Evolutionary conservation across 2,888 invertebrate genomes (phyloP).

Genomic region (Lapara coniferarum): DNA sequence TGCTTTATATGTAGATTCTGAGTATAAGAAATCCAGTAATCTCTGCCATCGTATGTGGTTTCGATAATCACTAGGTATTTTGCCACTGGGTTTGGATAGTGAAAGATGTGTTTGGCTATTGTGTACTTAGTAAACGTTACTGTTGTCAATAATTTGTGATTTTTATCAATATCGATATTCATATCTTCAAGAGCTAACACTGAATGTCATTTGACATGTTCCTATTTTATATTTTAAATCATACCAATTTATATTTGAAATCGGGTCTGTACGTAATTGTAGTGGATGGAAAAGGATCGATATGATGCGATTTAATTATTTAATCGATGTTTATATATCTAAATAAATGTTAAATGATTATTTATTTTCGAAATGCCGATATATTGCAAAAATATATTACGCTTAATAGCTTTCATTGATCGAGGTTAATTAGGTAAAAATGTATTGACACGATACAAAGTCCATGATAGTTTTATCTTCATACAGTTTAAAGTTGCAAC

Average conservation of each 20-base stretch:
- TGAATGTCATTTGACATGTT: slow-evolving; percentile 11
- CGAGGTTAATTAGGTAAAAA: slow-evolving; percentile 9
- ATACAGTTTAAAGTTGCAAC: neutral
- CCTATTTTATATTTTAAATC: slow-evolving; percentile 1
- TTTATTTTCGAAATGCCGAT: neutral
- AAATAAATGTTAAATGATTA: neutral
- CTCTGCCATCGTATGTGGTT: neutral
- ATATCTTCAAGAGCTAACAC: slow-evolving; percentile 3
- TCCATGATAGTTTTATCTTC: neutral
- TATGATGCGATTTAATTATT: slow-evolving; percentile 4
- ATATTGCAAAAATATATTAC: slow-evolving; percentile 14
- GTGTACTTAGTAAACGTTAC: slow-evolving; percentile 15
- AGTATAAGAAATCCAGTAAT: neutral
- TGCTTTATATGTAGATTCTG: neutral
- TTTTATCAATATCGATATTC: slow-evolving; percentile 13
- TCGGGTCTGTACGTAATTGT: slow-evolving; percentile 5
- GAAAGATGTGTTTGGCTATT: neutral
- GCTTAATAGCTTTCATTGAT: slow-evolving; percentile 15
- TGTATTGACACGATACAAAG: slow-evolving; percentile 5
- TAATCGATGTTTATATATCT: slow-evolving; percentile 1
- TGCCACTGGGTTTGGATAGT: neutral
- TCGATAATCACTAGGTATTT: neutral
- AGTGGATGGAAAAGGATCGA: neutral
- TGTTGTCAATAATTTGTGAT: neutral
- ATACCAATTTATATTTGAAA: neutral